Base-by-base conservation (phyloP, 2,113 vertebrate species). In the Cygnus buccinator region DNA sequence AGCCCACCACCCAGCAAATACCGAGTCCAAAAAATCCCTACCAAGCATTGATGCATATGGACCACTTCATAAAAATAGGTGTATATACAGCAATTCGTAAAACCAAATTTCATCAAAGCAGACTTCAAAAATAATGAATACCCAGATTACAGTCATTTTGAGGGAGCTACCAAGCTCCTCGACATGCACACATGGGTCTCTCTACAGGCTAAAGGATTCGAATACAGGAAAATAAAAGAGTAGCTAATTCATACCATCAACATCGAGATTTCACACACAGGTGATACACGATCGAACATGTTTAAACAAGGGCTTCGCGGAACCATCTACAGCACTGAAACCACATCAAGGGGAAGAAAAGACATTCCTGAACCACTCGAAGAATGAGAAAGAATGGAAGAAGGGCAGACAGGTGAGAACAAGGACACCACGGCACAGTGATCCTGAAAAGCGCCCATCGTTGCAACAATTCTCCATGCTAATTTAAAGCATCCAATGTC, bases 31-130 rank as follows among this genome's bases (percentile, higher is more conserved):
- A 68, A 59, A 10, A 12, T 0, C 3, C 6, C 0, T 0, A 54
- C 1, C 0, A 3, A 18, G 0, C 6, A 3, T 3, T 13, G 6
- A 12, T 0, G 1, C 20, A 37, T 1, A 1, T 3, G 1, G 54
- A n/a, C 0, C 10, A 10, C 11, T 2, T 48, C 5, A 48, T 48
- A 22, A 48, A 48, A 48, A 10, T 48, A 5, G 11, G 46, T 48
- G 46, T 21, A 48, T 21, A 48, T 21, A 48, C 20, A 21, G 46
- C 46, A 48, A n/a, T 2, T 26, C 0, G 12, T 5, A 11, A 84
- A 77, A 43, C 0, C 0, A 29, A 26, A 1, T 0, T 0, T 4
- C 66, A 37, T 2, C 1, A 6, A 2, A 44, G 0, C 1, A 4
- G 1, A 1, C 5, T 66, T 48, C 22, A 25, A 58, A 62, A 6